Percentiles rank a stretch among this genome's conserved stretches.
Evolutionary conservation across 37 sponge, comb jelly and placozoan genomes (phyloP).

Genomic region (Chondrilla cf. caribensis): DNA sequence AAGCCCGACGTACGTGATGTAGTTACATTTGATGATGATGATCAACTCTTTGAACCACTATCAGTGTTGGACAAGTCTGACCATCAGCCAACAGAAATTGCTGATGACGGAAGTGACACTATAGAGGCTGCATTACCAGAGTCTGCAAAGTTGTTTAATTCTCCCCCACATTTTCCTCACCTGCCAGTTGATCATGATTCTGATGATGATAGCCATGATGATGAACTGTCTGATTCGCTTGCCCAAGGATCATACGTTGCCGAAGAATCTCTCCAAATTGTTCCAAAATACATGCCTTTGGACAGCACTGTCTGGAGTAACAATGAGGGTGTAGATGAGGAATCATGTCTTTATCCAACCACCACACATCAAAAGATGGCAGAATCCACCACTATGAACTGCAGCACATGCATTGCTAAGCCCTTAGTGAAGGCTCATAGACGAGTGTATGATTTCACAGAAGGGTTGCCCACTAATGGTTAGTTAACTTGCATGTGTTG

Average conservation of each 20-base stretch:
- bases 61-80: background rate
- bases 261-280: background rate
- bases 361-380: too few species aligned
- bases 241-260: background rate
- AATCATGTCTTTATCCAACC: too few species aligned
- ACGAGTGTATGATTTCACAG: too few species aligned
- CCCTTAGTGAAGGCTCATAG: too few species aligned
- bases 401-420: too few species aligned
- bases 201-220: background rate
- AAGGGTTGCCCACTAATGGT: too few species aligned
- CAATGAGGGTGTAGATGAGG: too few species aligned
- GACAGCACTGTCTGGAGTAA: too few species aligned
- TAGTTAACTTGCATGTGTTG: too few species aligned
- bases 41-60: background rate
- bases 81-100: background rate
- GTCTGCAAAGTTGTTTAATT: slow-evolving; percentile 23
- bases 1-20: too few species aligned
- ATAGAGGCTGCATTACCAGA: slow-evolving; percentile 23
- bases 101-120: slow-evolving; percentile 43
- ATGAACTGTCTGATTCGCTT: background rate
- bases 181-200: background rate
- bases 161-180: background rate
- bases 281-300: too few species aligned
- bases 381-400: too few species aligned
- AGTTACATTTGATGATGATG: background rate